Evolutionary conservation across 2,888 invertebrate species (phyloP).

Genomic region (Pachycephus smyrnensis): DNA sequence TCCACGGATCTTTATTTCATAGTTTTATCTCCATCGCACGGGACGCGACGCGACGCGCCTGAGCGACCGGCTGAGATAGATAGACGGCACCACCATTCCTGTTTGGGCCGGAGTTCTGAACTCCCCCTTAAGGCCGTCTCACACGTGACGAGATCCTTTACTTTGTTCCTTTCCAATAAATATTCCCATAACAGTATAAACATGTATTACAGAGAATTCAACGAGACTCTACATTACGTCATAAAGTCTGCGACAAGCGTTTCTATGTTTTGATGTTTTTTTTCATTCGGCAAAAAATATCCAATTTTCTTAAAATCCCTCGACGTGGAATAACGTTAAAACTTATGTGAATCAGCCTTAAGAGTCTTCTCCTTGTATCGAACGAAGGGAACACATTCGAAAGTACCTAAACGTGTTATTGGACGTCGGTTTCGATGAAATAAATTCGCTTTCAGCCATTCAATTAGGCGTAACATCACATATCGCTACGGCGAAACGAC

Average conservation of each 20-base stretch:
- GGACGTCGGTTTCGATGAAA: neutral
- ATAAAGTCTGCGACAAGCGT: neutral
- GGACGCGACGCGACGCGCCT: neutral
- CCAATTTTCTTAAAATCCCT: neutral
- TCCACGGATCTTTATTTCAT: constrained; percentile 26
- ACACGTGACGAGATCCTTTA: neutral
- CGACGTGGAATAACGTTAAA: neutral
- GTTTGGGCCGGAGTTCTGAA: neutral
- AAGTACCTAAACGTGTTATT: neutral
- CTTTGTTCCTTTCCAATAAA: neutral
- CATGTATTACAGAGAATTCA: neutral
- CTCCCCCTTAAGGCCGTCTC: constrained; percentile 5
- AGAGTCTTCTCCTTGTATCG: neutral
- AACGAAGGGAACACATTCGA: neutral
- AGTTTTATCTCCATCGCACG: constrained; percentile 11
- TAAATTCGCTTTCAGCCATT: neutral
- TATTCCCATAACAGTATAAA: neutral
- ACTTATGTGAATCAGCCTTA: neutral
- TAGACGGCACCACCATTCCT: neutral
- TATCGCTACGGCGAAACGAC: neutral
- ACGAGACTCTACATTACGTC: neutral
- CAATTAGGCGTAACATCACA: neutral
- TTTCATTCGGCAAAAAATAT: neutral
- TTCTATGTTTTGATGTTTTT: neutral
- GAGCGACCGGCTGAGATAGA: constrained; percentile 2